Base-by-base conservation (phyloP, 1,140 invertebrate species). In the Chelonus insularis region DNA sequence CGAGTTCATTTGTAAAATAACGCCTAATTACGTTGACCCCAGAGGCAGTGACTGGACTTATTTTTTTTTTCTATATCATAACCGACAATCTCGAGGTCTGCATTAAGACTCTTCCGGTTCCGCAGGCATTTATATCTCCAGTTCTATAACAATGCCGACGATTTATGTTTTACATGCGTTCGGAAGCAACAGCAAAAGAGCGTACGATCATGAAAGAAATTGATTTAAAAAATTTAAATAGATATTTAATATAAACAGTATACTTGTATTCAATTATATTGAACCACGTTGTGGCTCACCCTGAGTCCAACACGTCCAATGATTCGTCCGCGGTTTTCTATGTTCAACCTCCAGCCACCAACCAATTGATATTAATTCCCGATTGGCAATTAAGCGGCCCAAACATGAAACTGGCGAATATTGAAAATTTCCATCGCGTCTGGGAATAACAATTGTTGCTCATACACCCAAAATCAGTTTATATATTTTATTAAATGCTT, bases 321-420 rank as follows among this genome's bases (percentile, higher is more conserved):
- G 57, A 51, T 59, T 59, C 56, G 32, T 21, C 12, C 5, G 34
- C 9, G 57, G 47, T 59, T 59, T 60, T 54, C 48, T 50, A 39
- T 36, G 36, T 39, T 39, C 20, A 32, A 34, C 37, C 32, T 52
- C 23, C 12, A 43, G 43, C 36, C 58, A 11, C 11, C 9, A 20
- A 18, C 32, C 20, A 60, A 71, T 70, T 67, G 60, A 68, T 65
- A 70, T 70, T 68, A 68, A 67, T 70, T 60, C 58, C 25, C 69
- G 64, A 68, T 71, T 68, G 62, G 68, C 66, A 70, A 71, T 71
- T 71, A 69, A 71, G 57, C 58, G 62, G 37, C 62, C 29, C 8
- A 41, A 4, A 52, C 57, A 57, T 36, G 36, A n/a, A 57, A 14
- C 48, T 41, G 43, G 47, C 55, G 18, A 55, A 47, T 43, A 60